Evolutionary conservation across 2,797 vertebrate genomes (phyloP), one percentile per base, ranked within the genome.

Genomic region (Dendrocincla tyrannina): DNA sequence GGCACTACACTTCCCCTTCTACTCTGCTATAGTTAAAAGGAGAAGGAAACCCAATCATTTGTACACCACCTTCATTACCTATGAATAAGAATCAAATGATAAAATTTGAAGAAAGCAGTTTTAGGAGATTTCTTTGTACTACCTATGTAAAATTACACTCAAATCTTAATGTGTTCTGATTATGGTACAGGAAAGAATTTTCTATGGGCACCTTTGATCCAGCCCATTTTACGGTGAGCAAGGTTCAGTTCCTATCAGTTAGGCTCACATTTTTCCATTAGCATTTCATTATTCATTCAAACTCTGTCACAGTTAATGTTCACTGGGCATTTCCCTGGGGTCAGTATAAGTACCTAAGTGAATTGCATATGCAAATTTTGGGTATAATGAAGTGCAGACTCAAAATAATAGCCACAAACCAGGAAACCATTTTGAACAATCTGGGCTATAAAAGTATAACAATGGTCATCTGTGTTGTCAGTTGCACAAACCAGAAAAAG

Each of bases 251-350:
- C 24, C 56, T 94, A 83, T 94, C 70, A 82, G 64, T n/a, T 87
- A 41, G n/a, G 25, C 22, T 30, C 60, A 92, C 16, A 58, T 74
- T 92, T 91, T 83, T 39, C 56, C 44, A 77, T 94, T 79, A 79
- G 13, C 46, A 53, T 95, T 83, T 94, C 37, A 82, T 91, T 93
- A 82, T 52, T 79, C 52, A 63, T 95, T 95, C 70, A 70, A 77
- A 68, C 12, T 75, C 41, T 52, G 32, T 27, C 74, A 67, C 41
- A 41, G 32, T 56, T 27, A 67, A 75, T 53, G 19, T 73, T 94
- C 94, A 18, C 37, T 52, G 90, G 74, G 58, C 42, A 44, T 85
- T 88, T 93, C 88, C 63, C 42, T 73, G 24, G 55, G 77, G 50
- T 84, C 83, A 59, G 2, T 50, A 46, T 67, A 85, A 89, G 44